Conservation (phyloP, 1,140 invertebrate genomes). For the Ceratitis capitata region DNA sequence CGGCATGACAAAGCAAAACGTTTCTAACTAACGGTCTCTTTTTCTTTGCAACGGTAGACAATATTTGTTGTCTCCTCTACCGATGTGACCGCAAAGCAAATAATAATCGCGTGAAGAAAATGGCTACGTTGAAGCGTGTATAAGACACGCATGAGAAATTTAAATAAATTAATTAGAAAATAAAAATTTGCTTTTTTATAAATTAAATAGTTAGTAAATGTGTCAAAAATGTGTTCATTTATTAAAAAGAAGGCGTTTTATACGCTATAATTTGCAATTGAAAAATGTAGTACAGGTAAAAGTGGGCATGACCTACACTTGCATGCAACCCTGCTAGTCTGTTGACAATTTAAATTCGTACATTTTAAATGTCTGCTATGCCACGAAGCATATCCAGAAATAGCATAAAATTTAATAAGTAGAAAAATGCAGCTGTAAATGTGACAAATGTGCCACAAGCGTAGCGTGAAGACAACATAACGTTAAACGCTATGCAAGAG, state of each 20-base stretch:
- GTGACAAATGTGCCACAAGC: slow-evolving; percentile 11
- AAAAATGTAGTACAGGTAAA: not conserved
- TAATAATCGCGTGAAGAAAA: too few relatives aligned
- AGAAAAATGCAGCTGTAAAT: not conserved
- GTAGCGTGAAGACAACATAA: not conserved
- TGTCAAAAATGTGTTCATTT: not conserved
- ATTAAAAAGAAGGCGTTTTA: not conserved
- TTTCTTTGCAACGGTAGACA: too few relatives aligned
- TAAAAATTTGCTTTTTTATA: not conserved
- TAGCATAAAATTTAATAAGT: not conserved
- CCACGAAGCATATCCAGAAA: not conserved
- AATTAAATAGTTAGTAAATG: not conserved
- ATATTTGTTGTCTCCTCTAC: too few relatives aligned
- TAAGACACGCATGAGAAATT: not conserved
- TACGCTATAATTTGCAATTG: not conserved
- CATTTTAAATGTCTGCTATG: not conserved
- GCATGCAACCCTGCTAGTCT: not conserved
- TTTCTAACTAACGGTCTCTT: not conserved
- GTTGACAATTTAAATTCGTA: not conserved
- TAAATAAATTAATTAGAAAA: not conserved
- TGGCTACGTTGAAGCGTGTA: too few relatives aligned
- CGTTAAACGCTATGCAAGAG: too few relatives aligned
- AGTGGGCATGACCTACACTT: not conserved
- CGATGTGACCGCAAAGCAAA: too few relatives aligned
- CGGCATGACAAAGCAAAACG: too few relatives aligned